Evolutionary conservation across 2,888 invertebrate genomes (phyloP).

Genomic region (Nesidiocoris tenuis): DNA sequence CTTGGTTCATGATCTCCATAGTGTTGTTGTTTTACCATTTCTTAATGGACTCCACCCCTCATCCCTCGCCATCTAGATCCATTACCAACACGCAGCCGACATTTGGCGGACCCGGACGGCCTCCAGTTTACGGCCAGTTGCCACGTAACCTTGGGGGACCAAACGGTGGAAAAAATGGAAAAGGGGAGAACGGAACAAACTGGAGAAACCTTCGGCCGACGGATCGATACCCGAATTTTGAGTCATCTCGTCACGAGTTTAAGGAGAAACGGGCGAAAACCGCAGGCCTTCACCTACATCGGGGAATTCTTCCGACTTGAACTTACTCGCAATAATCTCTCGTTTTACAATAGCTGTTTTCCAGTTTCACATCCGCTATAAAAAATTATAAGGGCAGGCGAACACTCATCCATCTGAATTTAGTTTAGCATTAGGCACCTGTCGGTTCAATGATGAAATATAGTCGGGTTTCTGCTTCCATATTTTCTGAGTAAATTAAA

Average conservation of each 20-base stretch:
- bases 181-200: neutral
- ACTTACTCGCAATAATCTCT: too few relatives aligned
- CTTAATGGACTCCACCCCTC: neutral
- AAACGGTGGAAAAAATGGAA: neutral
- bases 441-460: too few relatives aligned
- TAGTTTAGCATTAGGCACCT: too few relatives aligned
- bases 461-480: too few relatives aligned
- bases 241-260: slow-evolving; percentile 4
- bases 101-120: slow-evolving; percentile 17
- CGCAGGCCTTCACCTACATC: neutral
- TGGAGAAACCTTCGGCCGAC: neutral
- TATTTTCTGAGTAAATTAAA: too few relatives aligned
- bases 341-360: too few relatives aligned
- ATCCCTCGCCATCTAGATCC: neutral
- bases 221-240: slow-evolving; percentile 1
- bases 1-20: neutral
- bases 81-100: slow-evolving; percentile 27
- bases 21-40: neutral
- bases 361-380: too few relatives aligned
- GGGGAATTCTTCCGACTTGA: too few relatives aligned
- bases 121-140: slow-evolving; percentile 10
- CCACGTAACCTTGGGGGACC: slow-evolving; percentile 20
- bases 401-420: too few relatives aligned
- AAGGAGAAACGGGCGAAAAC: neutral
- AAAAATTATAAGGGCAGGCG: too few relatives aligned